Evolutionary conservation across 2,888 invertebrate species (phyloP).

Genomic region (Bibio marci): DNA sequence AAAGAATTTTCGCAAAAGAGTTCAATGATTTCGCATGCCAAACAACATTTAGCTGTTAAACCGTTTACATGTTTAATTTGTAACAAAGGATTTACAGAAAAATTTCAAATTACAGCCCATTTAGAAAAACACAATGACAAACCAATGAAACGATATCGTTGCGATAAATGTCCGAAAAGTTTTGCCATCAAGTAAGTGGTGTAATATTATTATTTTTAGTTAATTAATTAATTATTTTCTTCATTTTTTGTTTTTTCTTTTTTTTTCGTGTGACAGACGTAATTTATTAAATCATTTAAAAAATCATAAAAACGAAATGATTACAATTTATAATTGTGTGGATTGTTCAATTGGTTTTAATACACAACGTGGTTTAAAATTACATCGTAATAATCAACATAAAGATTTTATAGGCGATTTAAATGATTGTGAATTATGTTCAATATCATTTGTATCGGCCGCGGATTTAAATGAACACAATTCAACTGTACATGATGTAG

Average conservation of each 20-base stretch:
- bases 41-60: slow-evolving; percentile 9
- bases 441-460: slow-evolving; percentile 12
- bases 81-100: slow-evolving; percentile 17
- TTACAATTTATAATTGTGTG: slow-evolving; percentile 12
- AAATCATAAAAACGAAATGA: slow-evolving; percentile 12
- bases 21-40: slow-evolving; percentile 8
- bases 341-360: slow-evolving; percentile 15
- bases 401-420: slow-evolving; percentile 13
- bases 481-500: slow-evolving; percentile 12
- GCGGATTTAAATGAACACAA: slow-evolving; percentile 14
- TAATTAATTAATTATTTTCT: too few species aligned
- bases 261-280: too few species aligned
- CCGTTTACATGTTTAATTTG: slow-evolving; percentile 10
- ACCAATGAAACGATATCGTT: slow-evolving; percentile 14
- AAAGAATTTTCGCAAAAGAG: slow-evolving; percentile 10
- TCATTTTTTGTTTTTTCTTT: too few species aligned
- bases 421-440: slow-evolving; percentile 14
- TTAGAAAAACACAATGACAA: slow-evolving; percentile 8
- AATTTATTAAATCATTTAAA: slow-evolving; percentile 12
- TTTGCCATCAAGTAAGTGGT: slow-evolving; percentile 18
- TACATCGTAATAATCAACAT: slow-evolving; percentile 14
- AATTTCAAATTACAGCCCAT: slow-evolving; percentile 21
- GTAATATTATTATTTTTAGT: neutral
- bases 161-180: slow-evolving; percentile 20
- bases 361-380: slow-evolving; percentile 13